Percentiles rank a stretch among this genome's conserved stretches.
Conservation (phyloP, 2,113 vertebrate species). For the Pelecanoides urinatrix region DNA sequence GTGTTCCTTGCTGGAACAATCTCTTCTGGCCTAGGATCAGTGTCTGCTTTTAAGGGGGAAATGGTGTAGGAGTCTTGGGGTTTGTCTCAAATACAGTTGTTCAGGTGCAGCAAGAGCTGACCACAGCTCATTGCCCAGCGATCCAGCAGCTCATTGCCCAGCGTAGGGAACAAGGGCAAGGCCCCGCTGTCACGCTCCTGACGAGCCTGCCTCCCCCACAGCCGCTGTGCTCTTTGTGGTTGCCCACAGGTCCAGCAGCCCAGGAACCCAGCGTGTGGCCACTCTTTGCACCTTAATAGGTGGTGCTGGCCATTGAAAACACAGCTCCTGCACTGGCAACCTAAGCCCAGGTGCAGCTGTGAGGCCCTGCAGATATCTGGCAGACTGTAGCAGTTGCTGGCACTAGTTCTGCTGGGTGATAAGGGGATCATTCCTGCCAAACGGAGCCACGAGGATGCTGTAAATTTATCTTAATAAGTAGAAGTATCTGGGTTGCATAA, state of each 20-base stretch:
- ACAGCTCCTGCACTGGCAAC: neutral
- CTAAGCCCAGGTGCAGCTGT: neutral
- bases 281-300: no score
- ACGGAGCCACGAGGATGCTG: neutral
- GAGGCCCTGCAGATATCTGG: neutral
- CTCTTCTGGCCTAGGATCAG: neutral
- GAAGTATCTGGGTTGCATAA: conserved; percentile 16
- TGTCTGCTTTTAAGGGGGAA: neutral
- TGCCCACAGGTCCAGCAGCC: neutral
- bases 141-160: accelerated
- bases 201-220: no score
- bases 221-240: neutral
- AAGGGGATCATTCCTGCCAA: neutral
- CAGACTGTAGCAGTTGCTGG: neutral
- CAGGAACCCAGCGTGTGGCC: neutral
- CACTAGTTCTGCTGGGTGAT: neutral
- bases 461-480: neutral
- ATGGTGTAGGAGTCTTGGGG: neutral
- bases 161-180: neutral
- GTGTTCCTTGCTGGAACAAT: neutral
- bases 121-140: accelerated
- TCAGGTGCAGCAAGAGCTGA: neutral
- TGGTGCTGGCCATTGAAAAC: neutral
- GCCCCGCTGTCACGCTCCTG: neutral
- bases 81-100: neutral